Evolutionary conservation across 2,113 vertebrate species (phyloP).

Genomic region (Cynoglossus semilaevis): DNA sequence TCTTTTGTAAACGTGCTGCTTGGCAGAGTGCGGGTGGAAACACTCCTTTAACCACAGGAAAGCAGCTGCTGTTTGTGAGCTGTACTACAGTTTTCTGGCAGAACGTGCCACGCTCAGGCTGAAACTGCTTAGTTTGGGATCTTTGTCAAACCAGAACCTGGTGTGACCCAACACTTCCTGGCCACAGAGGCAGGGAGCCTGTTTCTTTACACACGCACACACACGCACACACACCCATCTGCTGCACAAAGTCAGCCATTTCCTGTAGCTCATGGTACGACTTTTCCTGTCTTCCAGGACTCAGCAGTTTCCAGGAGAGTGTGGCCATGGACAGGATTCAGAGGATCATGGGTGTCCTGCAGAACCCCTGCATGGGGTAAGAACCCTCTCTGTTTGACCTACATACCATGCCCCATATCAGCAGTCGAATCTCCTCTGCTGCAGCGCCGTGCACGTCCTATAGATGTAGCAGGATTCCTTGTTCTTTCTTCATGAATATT

Average conservation of each 20-base stretch:
- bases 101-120: slow-evolving; percentile 22
- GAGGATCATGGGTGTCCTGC: slow-evolving; percentile 82
- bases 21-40: slow-evolving; percentile 32
- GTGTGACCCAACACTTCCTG: slow-evolving; percentile 64
- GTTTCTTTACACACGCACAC: slow-evolving; percentile 50
- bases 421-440: background rate
- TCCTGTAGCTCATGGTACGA: slow-evolving; percentile 42
- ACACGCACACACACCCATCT: slow-evolving; percentile 58
- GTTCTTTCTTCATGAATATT: background rate
- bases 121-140: slow-evolving; percentile 50
- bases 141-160: slow-evolving; percentile 48
- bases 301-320: slow-evolving; percentile 83
- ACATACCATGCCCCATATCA: slow-evolving; percentile 2
- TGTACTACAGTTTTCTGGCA: slow-evolving; percentile 9
- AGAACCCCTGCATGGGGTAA: slow-evolving; percentile 79
- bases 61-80: slow-evolving; percentile 29
- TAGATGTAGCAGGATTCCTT: background rate
- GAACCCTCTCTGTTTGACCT: slow-evolving; percentile 38
- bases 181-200: slow-evolving; percentile 60
- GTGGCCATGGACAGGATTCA: slow-evolving; percentile 82
- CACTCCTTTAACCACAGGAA: slow-evolving; percentile 21
- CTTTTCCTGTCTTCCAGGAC: slow-evolving; percentile 68
- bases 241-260: slow-evolving; percentile 53
- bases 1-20: slow-evolving; percentile 13
- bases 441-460: background rate